A percentile compares a stretch with the other conserved stretches of the same genome.
Conservation (phyloP, 2,113 vertebrate species). For the Misgurnus anguillicaudatus region DNA sequence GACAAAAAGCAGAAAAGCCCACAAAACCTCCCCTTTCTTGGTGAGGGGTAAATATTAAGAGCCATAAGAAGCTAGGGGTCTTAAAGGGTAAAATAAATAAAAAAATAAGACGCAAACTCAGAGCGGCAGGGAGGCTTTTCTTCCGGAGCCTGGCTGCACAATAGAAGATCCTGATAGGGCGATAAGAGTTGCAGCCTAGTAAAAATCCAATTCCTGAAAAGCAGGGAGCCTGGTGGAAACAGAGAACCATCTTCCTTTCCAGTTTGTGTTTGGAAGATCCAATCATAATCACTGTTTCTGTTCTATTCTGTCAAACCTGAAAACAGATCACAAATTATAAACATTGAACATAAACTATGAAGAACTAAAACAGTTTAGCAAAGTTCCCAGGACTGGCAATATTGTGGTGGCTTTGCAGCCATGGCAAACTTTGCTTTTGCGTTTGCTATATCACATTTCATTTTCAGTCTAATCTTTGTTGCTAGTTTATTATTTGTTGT, state of each 20-base stretch:
- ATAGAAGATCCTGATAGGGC: slow-evolving; percentile 55
- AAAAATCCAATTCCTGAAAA: slow-evolving; percentile 64
- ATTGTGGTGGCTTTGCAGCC: neutral
- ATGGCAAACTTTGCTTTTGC: neutral
- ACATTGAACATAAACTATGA: slow-evolving; percentile 49
- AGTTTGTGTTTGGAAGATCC: slow-evolving; percentile 46
- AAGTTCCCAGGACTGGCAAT: neutral
- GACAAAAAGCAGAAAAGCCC: slow-evolving; percentile 28
- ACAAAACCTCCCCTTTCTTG: slow-evolving; percentile 32
- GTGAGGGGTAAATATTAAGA: slow-evolving; percentile 47
- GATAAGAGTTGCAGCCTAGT: slow-evolving; percentile 58
- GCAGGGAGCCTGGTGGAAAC: slow-evolving; percentile 52
- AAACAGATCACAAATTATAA: slow-evolving; percentile 52
- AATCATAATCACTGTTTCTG: slow-evolving; percentile 49
- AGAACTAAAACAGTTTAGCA: neutral
- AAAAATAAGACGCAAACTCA: slow-evolving; percentile 62
- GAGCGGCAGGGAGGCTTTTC: slow-evolving; percentile 58
- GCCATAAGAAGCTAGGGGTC: slow-evolving; percentile 32
- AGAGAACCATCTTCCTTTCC: slow-evolving; percentile 51
- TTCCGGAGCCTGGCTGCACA: slow-evolving; percentile 58
- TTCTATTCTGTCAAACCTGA: slow-evolving; percentile 50
- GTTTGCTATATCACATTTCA: slow-evolving; percentile 1
- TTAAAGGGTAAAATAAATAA: slow-evolving; percentile 62
- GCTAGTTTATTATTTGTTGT: neutral
- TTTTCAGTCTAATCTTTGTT: slow-evolving; percentile 19